Percentiles rank a stretch among this genome's conserved stretches.
Evolutionary conservation across 2,797 vertebrate species (phyloP).

Genomic region (Craterocephalus amniculus): DNA sequence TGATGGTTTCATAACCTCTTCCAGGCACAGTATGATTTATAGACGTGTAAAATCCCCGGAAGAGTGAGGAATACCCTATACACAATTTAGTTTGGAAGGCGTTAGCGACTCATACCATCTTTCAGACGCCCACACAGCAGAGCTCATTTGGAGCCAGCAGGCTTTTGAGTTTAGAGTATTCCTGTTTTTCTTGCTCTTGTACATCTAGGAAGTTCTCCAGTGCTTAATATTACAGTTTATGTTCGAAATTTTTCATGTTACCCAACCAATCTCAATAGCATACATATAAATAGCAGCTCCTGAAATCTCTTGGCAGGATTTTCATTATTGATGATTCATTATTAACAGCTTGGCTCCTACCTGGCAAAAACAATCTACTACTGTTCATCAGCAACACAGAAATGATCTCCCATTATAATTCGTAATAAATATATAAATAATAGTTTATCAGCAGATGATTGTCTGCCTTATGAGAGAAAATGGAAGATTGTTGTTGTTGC

Average conservation of each 20-base stretch:
- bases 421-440: slow-evolving; percentile 13
- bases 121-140: slow-evolving; percentile 61
- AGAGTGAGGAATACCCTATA: slow-evolving; percentile 55
- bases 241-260: slow-evolving; percentile 29
- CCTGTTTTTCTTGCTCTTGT: slow-evolving; percentile 73
- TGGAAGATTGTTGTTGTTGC: slow-evolving; percentile 59
- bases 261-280: slow-evolving; percentile 27
- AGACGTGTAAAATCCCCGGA: slow-evolving; percentile 46
- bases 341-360: slow-evolving; percentile 5
- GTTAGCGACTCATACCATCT: slow-evolving; percentile 55
- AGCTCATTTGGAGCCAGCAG: slow-evolving; percentile 48
- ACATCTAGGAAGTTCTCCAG: slow-evolving; percentile 58
- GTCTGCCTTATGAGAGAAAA: slow-evolving; percentile 33
- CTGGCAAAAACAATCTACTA: slow-evolving; percentile 6
- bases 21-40: slow-evolving; percentile 43
- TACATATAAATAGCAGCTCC: slow-evolving; percentile 5
- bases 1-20: slow-evolving; percentile 41
- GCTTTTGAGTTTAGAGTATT: slow-evolving; percentile 65
- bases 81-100: slow-evolving; percentile 44
- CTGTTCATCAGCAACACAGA: neutral
- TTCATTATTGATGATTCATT: slow-evolving; percentile 21
- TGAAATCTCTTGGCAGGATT: slow-evolving; percentile 17
- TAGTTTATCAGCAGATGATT: neutral
- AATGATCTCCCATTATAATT: neutral
- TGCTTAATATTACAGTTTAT: slow-evolving; percentile 38